Conservation (phyloP, 2,888 invertebrate genomes). For the Aquatica leii region DNA sequence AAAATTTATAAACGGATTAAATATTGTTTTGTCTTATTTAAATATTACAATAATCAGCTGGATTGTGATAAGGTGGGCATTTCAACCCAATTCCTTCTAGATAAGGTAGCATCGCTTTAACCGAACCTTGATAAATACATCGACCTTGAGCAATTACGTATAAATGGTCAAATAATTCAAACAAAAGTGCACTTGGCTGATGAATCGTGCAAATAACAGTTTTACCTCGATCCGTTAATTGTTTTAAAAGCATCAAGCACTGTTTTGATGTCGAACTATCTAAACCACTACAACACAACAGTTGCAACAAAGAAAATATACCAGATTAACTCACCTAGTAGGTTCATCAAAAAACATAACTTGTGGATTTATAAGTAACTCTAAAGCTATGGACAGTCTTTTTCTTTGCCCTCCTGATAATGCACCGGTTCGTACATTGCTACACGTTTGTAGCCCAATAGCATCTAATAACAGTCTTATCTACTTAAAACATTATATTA, state of each 20-base stretch:
- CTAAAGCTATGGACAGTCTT: conserved; percentile 87
- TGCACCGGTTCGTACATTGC: conserved; percentile 72
- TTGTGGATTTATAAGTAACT: conserved; percentile 90
- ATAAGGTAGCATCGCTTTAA: conserved; percentile 79
- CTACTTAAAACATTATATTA: conserved; percentile 62
- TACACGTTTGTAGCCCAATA: conserved; percentile 73
- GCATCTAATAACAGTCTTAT: conserved; percentile 81
- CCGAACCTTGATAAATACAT: conserved; percentile 83
- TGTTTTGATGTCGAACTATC: conserved; percentile 86
- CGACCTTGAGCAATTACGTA: conserved; percentile 83
- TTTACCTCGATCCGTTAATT: conserved; percentile 82
- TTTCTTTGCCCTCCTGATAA: conserved; percentile 93
- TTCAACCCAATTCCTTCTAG: conserved; percentile 72
- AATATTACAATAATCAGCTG: conserved; percentile 83
- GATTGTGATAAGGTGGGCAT: conserved; percentile 91
- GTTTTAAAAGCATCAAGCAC: conserved; percentile 80
- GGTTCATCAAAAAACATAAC: conserved; percentile 95
- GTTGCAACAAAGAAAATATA: not conserved
- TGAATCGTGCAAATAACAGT: conserved; percentile 91
- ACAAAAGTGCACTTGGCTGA: conserved; percentile 86
- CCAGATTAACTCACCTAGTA: conserved; percentile 73
- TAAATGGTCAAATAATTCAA: conserved; percentile 89
- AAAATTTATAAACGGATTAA: not conserved
- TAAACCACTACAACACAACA: conserved; percentile 69
- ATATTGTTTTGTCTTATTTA: not conserved